These are phyloP conservation scores for Mayetiola destructor DNA, from an alignment of 2,888 invertebrate species.

Conservation along the genomic window DNA sequence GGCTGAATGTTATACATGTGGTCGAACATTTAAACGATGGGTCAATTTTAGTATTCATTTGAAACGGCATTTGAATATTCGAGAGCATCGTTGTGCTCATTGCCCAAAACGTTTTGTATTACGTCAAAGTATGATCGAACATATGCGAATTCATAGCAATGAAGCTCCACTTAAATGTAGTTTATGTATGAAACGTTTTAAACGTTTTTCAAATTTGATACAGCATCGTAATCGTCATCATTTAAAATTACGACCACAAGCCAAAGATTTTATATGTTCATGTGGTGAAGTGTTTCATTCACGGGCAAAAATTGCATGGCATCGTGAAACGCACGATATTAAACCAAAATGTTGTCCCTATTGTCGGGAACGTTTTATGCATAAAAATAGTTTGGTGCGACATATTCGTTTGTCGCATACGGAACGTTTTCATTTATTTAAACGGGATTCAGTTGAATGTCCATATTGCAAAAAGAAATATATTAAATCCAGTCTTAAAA, in stretches of 20 bases:
- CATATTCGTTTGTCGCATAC: slow-evolving; percentile 73
- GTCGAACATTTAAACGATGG: slow-evolving; percentile 59
- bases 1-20: slow-evolving; percentile 67
- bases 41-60: slow-evolving; percentile 63
- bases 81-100: slow-evolving; percentile 53
- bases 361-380: slow-evolving; percentile 77
- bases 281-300: slow-evolving; percentile 74
- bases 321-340: slow-evolving; percentile 69
- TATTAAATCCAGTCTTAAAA: slow-evolving; percentile 61
- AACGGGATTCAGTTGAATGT: slow-evolving; percentile 49
- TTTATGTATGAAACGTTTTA: slow-evolving; percentile 63
- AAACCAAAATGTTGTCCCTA: slow-evolving; percentile 71
- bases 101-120: slow-evolving; percentile 74
- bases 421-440: slow-evolving; percentile 52
- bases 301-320: slow-evolving; percentile 71
- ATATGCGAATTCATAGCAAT: slow-evolving; percentile 70
- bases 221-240: slow-evolving; percentile 71
- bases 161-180: slow-evolving; percentile 67
- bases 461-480: slow-evolving; percentile 66
- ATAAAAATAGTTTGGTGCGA: slow-evolving; percentile 65
- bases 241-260: slow-evolving; percentile 52
- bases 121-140: slow-evolving; percentile 66
- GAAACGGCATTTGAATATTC: slow-evolving; percentile 66
- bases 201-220: slow-evolving; percentile 69
- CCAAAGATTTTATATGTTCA: slow-evolving; percentile 57